Percentiles rank a stretch among this genome's conserved stretches.
Conservation (phyloP, 1,140 invertebrate genomes). For the Aplysia californica region DNA sequence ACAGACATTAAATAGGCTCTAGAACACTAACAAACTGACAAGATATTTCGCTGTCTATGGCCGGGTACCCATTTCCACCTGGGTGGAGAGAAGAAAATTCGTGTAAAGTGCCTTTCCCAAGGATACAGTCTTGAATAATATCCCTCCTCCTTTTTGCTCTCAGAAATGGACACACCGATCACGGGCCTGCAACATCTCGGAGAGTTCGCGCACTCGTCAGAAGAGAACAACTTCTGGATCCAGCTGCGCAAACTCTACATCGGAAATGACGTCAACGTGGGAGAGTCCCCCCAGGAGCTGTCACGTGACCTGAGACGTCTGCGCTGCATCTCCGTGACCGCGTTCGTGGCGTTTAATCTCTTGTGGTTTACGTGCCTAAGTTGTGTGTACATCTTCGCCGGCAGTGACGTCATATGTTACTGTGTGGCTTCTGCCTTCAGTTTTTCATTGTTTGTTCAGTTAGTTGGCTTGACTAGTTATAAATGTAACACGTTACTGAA, state of each 20-base stretch:
- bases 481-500: conserved; percentile 28
- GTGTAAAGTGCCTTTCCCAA: too few relatives aligned
- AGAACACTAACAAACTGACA: too few relatives aligned
- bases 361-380: conserved; percentile 36
- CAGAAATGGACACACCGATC: not conserved
- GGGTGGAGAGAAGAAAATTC: too few relatives aligned
- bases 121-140: not conserved
- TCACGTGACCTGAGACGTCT: conserved; percentile 16
- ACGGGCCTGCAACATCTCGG: not conserved
- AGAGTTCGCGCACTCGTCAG: not conserved
- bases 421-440: conserved; percentile 38
- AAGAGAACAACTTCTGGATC: conserved; percentile 40
- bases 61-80: too few relatives aligned
- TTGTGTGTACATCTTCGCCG: conserved; percentile 32
- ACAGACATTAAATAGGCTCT: not conserved
- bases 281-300: conserved; percentile 19
- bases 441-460: conserved; percentile 40
- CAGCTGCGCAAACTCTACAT: conserved; percentile 21
- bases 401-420: conserved; percentile 37
- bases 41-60: too few relatives aligned
- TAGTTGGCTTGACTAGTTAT: conserved; percentile 42
- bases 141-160: not conserved
- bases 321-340: conserved; percentile 23
- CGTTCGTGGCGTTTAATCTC: conserved; percentile 31
- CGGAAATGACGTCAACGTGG: conserved; percentile 36